A percentile compares a stretch with the other conserved stretches of the same genome.
Conservation (phyloP, 2,113 vertebrate species). For the Notothenia rossii region DNA sequence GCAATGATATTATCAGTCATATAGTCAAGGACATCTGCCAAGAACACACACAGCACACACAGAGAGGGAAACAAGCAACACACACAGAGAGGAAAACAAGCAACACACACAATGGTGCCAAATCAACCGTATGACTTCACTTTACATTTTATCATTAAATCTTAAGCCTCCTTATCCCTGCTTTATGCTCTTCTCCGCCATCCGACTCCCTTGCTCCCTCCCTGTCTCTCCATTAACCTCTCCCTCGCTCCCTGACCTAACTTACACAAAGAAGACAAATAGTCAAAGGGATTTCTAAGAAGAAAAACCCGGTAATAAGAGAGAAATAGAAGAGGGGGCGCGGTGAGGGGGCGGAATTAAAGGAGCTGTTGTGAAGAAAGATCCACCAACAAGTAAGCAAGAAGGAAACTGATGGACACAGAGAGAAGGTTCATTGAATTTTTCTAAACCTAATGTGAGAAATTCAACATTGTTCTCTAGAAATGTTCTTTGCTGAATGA, state of each 20-base stretch:
- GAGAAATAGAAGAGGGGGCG: not conserved
- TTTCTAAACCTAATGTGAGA: too few species aligned
- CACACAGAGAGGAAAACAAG: not conserved
- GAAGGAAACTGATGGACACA: too few species aligned
- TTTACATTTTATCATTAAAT: constrained; percentile 61
- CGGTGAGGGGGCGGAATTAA: not conserved
- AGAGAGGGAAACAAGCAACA: not conserved
- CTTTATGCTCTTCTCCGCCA: constrained; percentile 55
- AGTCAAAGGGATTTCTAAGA: not conserved
- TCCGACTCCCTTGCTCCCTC: constrained; percentile 23
- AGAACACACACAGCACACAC: constrained; percentile 30
- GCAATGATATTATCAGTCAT: constrained; percentile 62
- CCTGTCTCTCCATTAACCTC: constrained; percentile 36
- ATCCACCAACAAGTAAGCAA: not conserved
- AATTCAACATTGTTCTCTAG: too few species aligned
- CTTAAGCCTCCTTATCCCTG: constrained; percentile 61
- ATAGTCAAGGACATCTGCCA: constrained; percentile 70
- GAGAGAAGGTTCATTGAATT: too few species aligned
- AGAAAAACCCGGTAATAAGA: not conserved
- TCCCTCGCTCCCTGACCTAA: constrained; percentile 2
- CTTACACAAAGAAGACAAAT: not conserved
- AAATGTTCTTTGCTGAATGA: too few species aligned
- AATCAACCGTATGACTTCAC: constrained; percentile 52
- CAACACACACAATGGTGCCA: constrained; percentile 11
- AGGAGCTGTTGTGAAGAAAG: not conserved